phyloP scores from a whole-genome alignment of 2,888 invertebrate species.

The Catotricha subobsoleta region DNA sequence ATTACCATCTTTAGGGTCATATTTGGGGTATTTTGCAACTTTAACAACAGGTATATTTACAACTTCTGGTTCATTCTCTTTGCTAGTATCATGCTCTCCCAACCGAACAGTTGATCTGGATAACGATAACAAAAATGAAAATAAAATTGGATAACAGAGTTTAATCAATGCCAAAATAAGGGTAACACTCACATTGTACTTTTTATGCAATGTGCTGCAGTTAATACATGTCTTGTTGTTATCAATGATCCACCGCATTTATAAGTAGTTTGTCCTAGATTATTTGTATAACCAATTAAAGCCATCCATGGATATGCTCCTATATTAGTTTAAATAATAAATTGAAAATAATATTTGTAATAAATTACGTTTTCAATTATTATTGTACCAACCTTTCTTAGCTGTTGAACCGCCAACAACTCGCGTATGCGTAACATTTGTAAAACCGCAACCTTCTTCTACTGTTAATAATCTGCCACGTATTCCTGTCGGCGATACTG shows the following conservation, averaged over 20 bases:
- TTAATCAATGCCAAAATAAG: neutral
- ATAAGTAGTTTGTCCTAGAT: constrained; percentile 23
- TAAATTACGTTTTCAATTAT: constrained; percentile 7
- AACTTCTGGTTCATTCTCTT: constrained; percentile 36
- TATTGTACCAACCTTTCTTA: constrained; percentile 32
- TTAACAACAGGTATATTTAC: constrained; percentile 42
- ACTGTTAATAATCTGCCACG: constrained; percentile 19
- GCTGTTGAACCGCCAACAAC: constrained; percentile 58
- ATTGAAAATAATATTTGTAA: constrained; percentile 3
- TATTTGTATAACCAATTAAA: constrained; percentile 45
- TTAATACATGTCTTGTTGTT: constrained; percentile 49
- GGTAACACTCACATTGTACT: constrained; percentile 19
- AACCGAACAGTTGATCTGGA: constrained; percentile 47
- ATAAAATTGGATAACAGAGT: neutral
- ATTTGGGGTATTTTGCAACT: constrained; percentile 42
- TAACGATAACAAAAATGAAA: constrained; percentile 10
- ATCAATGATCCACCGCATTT: constrained; percentile 43
- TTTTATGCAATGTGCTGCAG: constrained; percentile 31
- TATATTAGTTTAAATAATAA: too few relatives aligned
- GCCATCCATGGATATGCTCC: constrained; percentile 71
- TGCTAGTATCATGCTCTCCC: constrained; percentile 56
- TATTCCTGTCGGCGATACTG: too few relatives aligned
- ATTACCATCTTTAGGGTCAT: constrained; percentile 38
- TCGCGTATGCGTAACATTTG: constrained; percentile 35
- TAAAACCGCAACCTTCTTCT: constrained; percentile 42